Evolutionary conservation across 1,140 invertebrate species (phyloP).

Genomic region (Triops cancriformis): DNA sequence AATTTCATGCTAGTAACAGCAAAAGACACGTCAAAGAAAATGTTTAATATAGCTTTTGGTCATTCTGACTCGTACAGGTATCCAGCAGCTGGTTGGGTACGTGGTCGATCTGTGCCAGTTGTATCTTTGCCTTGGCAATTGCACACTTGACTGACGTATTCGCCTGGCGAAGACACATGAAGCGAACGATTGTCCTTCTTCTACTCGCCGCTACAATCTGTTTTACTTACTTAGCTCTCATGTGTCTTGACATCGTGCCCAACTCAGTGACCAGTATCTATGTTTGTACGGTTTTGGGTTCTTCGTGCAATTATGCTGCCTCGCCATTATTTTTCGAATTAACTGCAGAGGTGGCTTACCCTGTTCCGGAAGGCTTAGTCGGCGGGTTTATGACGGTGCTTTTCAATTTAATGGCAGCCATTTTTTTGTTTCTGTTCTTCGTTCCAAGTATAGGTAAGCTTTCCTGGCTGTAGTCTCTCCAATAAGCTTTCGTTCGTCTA

Average conservation of each 20-base stretch:
- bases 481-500: background rate
- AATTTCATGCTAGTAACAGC: too few relatives aligned
- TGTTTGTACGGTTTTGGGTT: constrained; percentile 37
- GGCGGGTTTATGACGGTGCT: constrained; percentile 43
- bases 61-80: constrained; percentile 31
- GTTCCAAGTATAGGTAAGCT: constrained; percentile 38
- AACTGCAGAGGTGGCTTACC: constrained; percentile 44
- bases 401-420: constrained; percentile 40
- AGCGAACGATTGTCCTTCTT: constrained; percentile 35
- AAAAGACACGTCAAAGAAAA: constrained; percentile 21
- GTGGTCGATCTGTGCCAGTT: constrained; percentile 38
- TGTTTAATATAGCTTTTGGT: constrained; percentile 32
- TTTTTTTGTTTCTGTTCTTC: constrained; percentile 41
- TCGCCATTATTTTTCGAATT: constrained; percentile 45
- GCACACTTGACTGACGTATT: constrained; percentile 38
- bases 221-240: constrained; percentile 39
- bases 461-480: constrained; percentile 36
- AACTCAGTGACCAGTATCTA: constrained; percentile 34
- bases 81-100: constrained; percentile 36
- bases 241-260: constrained; percentile 15
- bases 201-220: constrained; percentile 36
- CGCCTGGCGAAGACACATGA: constrained; percentile 35
- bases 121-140: constrained; percentile 35
- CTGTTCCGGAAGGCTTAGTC: constrained; percentile 44
- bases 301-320: constrained; percentile 42